Base-by-base conservation (phyloP, 2,888 invertebrate genomes). In the Drosophila pseudotalamancana region DNA sequence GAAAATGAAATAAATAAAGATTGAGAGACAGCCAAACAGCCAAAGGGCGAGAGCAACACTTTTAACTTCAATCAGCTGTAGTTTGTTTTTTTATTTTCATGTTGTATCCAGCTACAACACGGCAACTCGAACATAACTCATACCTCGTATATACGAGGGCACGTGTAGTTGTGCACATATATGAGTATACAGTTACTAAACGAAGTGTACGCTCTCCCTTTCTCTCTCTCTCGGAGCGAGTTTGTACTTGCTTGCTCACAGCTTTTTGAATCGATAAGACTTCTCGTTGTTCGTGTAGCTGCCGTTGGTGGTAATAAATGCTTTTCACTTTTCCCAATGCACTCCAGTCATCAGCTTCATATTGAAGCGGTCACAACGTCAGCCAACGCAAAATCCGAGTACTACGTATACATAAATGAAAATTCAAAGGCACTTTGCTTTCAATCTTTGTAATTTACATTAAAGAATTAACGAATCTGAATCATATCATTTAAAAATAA, bases 291-390 rank as follows among this genome's bases (percentile, higher is more conserved):
- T 67, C 54, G 64, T 61, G 55, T 66, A n/a, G 45, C 50, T 56
- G 63, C 68, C 55, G 73, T 55, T 62, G 63, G 53, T 54, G 61
- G 75, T 81, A 89, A 91, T 91, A 91, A 90, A 90, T 80, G 88
- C 88, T 89, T 90, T 89, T 88, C 89, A 89, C 89, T 89, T 90
- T 90, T 89, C 88, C 89, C 83, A 77, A 80, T 82, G 82, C 84
- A 85, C 86, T 90, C 89, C 90, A 91, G 90, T 90, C 88, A 89
- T 88, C 87, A 90, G 90, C 90, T 90, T 80, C 78, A 81, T 80
- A 83, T 79, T 88, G 89, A 80, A 83, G 74, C 84, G 88, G 84
- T 72, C 87, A 79, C 88, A 89, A 74, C 77, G 69, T 69, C 60
- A 83, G 71, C 80, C 51, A 57, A 53, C 61, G 62, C 67, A 37